A percentile compares a stretch with the other conserved stretches of the same genome.
Conservation (phyloP, 2,797 vertebrate species). For the Liasis olivaceus region DNA sequence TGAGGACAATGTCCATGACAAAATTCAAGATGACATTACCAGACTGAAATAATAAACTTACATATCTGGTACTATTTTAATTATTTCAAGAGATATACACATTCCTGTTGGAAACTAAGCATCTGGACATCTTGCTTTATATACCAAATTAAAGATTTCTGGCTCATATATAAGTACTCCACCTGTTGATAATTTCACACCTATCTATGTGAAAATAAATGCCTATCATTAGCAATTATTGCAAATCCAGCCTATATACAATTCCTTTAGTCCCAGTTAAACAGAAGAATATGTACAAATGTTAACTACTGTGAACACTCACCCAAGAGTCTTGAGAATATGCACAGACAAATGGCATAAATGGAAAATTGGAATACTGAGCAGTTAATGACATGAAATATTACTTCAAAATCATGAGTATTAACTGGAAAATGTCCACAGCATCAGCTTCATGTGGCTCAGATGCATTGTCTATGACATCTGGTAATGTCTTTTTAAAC, state of each 20-base stretch:
- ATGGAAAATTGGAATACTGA: background rate
- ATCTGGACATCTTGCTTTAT: background rate
- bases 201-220: background rate
- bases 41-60: background rate
- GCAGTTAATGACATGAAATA: background rate
- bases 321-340: background rate
- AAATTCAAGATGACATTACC: background rate
- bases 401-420: too few species aligned
- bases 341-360: background rate
- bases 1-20: too few species aligned
- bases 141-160: background rate
- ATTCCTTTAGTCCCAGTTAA: background rate
- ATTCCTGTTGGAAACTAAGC: background rate
- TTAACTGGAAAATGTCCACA: background rate
- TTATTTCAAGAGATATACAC: background rate
- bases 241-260: background rate
- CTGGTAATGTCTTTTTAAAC: background rate
- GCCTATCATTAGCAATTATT: background rate
- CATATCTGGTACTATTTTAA: background rate
- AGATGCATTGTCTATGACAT: slow-evolving; percentile 32
- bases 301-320: background rate
- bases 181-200: background rate
- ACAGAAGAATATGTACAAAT: background rate
- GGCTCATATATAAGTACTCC: background rate
- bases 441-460: slow-evolving; percentile 3